Base-by-base conservation (phyloP, 2,113 vertebrate species). In the Anthoscopus minutus region DNA sequence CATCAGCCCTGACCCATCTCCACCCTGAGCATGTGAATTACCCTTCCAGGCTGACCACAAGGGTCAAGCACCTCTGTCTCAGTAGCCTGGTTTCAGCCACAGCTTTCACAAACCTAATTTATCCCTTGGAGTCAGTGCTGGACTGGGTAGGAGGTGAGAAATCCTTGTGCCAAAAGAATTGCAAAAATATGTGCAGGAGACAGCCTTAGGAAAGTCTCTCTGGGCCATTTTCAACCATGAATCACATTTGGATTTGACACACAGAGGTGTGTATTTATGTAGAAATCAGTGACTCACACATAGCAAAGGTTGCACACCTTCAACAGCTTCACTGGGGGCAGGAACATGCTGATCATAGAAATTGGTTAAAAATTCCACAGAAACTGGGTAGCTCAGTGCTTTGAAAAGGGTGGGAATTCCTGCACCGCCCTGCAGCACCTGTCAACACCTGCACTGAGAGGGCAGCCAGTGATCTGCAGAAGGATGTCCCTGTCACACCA, bases 21-120 rank as follows among this genome's bases (percentile, higher is more conserved):
- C 61, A 45, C 40, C 40, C 56, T 3, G 2, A 88, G 65, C 54
- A 58, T 0, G 0, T 7, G 6, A 62, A 53, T 44, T 9, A 16
- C 42, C 31, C 48, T 69, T 16, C 60, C 20, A 66, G 65, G 51
- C 25, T 66, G 35, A 25, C 21, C 47, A 50, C 15, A 42, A 45
- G 23, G 42, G 31, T 40, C 37, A 33, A 77, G 47, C 27, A 77
- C 24, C 77, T 72, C 58, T 64, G 37, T 5, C 56, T 35, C 85
- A 37, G 25, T 2, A 44, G 56, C 54, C 5, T 65, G 40, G 37
- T 69, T 93, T 93, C 87, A 89, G 22, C 25, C 45, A 35, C 0
- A 0, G 67, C 50, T 91, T 84, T 84, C 9, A 6, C 51, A 78
- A 88, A 28, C 40, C 48, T 12, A 0, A 53, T 70, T 78, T 33